Evolutionary conservation across 2,113 vertebrate genomes (phyloP), one percentile per base, ranked within the genome.

Genomic region (Neotoma lepida): DNA sequence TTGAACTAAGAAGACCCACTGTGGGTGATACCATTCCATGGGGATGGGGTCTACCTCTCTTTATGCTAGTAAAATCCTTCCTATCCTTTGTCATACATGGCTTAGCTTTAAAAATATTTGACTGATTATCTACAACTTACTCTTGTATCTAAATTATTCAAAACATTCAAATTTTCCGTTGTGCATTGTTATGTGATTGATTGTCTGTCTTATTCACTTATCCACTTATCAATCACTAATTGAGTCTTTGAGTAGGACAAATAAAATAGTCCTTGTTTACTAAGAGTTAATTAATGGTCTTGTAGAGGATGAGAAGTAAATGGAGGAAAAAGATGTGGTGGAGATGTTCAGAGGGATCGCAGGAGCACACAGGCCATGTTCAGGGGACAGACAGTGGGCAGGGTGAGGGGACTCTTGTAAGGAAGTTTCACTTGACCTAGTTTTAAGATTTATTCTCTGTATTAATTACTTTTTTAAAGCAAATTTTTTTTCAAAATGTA

Each of bases 161-260:
- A 63, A 87, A 28, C 68, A 63, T 41, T 70, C 64, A 68, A 58
- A 77, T 78, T 91, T 39, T 91, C 17, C 26, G 61, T 30, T 26
- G 22, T 76, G 56, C 9, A 35, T 64, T 58, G 78, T 58, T 49
- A 10, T 68, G 44, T 81, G 58, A 78, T 88, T 90, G 87, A 88
- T 63, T 89, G 33, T 44, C 74, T 78, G 26, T 85, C 95, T 96
- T 35, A 89, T 41, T 95, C n/a, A 88, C 80, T 95, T 30, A 58
- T 82, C 41, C 4, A 15, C 84, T 96, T 90, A 71, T 92, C 46
- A 87, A 41, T 80, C 78, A 86, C 30, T 91, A 56, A 89, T 26
- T 64, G 41, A 77, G 15, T 66, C 89, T 18, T 91, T 92, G 54
- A 78, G 46, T 76, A 15, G 56, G 82, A 39, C 90, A 77, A n/a